Evolutionary conservation across 2,888 invertebrate genomes (phyloP).

Genomic region (Nomada ruficornis): DNA sequence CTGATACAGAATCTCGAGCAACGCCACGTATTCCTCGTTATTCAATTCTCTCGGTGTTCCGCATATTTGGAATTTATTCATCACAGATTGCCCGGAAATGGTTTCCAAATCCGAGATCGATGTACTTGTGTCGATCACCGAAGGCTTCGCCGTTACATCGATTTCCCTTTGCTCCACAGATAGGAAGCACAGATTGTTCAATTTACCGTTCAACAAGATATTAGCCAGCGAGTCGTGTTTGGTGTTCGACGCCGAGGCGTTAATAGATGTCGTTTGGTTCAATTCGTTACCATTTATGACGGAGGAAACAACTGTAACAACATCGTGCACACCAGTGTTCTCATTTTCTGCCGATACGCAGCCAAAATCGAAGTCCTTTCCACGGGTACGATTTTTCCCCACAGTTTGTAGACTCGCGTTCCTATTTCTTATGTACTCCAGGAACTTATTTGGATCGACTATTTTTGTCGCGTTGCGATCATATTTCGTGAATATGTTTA

Average conservation of each 20-base stretch:
- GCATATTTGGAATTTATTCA: conserved; percentile 69
- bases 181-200: conserved; percentile 55
- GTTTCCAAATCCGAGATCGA: conserved; percentile 73
- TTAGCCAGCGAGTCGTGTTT: conserved; percentile 20
- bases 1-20: conserved; percentile 70
- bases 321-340: conserved; percentile 51
- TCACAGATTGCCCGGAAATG: not conserved
- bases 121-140: conserved; percentile 75
- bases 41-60: conserved; percentile 72
- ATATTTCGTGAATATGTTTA: conserved; percentile 72
- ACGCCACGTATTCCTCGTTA: conserved; percentile 71
- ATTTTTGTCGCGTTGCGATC: conserved; percentile 67
- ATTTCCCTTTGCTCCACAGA: conserved; percentile 72
- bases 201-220: conserved; percentile 28
- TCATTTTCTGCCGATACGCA: not conserved
- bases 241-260: conserved; percentile 5
- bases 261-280: not conserved
- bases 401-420: conserved; percentile 56
- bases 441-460: conserved; percentile 71
- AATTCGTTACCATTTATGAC: conserved; percentile 52
- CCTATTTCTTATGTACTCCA: conserved; percentile 67
- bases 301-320: conserved; percentile 71
- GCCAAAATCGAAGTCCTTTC: not conserved
- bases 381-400: not conserved
- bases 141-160: conserved; percentile 75